These are phyloP conservation scores for Xylophagus ater DNA, from an alignment of 2,888 invertebrate genomes.

Conservation along the genomic window DNA sequence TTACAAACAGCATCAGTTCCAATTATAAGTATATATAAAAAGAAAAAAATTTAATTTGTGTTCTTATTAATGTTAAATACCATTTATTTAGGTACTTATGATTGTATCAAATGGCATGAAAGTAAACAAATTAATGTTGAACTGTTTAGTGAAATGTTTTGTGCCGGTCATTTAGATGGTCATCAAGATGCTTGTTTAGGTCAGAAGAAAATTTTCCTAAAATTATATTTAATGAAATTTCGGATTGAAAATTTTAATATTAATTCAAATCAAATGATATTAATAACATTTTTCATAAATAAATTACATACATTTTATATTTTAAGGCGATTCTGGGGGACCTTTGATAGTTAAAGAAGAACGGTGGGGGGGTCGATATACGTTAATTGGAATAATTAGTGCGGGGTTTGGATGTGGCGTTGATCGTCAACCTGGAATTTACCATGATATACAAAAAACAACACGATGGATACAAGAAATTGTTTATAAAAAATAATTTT, in stretches of 20 bases:
- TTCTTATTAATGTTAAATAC: neutral
- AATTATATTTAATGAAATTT: neutral
- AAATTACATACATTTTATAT: neutral
- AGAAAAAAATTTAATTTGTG: constrained; percentile 1
- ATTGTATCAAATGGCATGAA: constrained; percentile 71
- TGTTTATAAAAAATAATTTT: constrained; percentile 28
- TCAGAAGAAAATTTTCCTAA: constrained; percentile 23
- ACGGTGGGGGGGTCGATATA: constrained; percentile 62
- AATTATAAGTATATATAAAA: constrained; percentile 53
- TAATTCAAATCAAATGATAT: constrained; percentile 5
- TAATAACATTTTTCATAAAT: constrained; percentile 1
- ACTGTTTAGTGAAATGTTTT: constrained; percentile 66
- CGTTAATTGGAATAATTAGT: constrained; percentile 69
- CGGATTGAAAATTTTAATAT: constrained; percentile 3
- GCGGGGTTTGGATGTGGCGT: constrained; percentile 81
- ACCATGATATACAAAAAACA: constrained; percentile 66
- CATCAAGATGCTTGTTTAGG: constrained; percentile 73
- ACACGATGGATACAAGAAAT: constrained; percentile 56
- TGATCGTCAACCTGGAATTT: constrained; percentile 76
- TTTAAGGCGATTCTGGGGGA: constrained; percentile 66
- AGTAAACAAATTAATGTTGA: constrained; percentile 70
- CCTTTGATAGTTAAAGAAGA: constrained; percentile 60
- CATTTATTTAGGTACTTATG: constrained; percentile 47
- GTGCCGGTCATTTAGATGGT: constrained; percentile 73
- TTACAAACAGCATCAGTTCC: constrained; percentile 71